Evolutionary conservation across 2,113 vertebrate genomes (phyloP), one percentile per base, ranked within the genome.

Genomic region (Burhinus bistriatus): DNA sequence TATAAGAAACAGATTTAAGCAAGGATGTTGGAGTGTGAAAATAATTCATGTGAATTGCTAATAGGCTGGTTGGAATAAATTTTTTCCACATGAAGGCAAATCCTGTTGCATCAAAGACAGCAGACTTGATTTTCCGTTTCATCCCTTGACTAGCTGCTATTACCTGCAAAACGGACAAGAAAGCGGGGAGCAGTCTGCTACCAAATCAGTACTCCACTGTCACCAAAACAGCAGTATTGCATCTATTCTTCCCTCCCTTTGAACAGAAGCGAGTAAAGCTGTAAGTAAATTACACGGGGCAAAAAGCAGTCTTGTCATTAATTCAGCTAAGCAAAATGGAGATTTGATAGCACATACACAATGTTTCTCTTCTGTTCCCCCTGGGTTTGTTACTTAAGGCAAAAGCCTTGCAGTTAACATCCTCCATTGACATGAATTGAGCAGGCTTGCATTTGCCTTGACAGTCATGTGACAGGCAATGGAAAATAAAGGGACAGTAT

Each of bases 1-100:
- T 82, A 77, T 76, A 96, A 70, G 58, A 71, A 84, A 93, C 30
- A 69, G 93, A 81, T 81, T 87, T 66, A 96, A 95, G 92, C 87
- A 79, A 96, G 80, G 81, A 87, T 93, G 87, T 77, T 88, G 70
- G 87, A 90, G 87, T 87, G 81, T 90, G 92, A 86, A 96, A 96
- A 89, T 77, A 58, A 90, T 88, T 64, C 16, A 94, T 65, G 89
- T 86, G 92, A 91, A 59, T 62, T 94, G 83, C 54, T 86, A 82
- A 87, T 73, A 96, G 93, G 80, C 91, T 90, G 79, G 92, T 86
- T 80, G 87, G 75, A 83, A 97, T 71, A 70, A 13, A 22, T 75
- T 57, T 55, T 62, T 71, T 92, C 82, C 72, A 72, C 40, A 79
- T 25, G 54, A 85, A 92, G 85, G 65, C 83, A 78, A 96, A 71